Base-by-base conservation (phyloP, 2,888 invertebrate genomes). In the Drosophila niveifrons region DNA sequence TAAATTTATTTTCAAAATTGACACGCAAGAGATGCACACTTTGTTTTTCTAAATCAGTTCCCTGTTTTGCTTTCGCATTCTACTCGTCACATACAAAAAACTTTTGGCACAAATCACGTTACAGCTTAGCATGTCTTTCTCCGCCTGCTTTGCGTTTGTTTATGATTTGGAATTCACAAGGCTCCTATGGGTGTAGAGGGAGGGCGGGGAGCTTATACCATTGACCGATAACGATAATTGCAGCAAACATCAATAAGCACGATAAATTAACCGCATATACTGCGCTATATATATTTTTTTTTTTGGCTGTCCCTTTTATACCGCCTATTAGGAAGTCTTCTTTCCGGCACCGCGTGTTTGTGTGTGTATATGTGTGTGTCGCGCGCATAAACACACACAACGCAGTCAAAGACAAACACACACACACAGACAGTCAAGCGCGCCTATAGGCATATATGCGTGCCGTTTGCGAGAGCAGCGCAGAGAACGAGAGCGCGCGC, bases 11-110 rank as follows among this genome's bases (percentile, higher is more conserved):
- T 66, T 63, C 34, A 3, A 3, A 44, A 61, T 29, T 77, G 77
- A 77, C 77, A 77, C 74, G 59, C 59, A 58, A 47, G 56, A 59
- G 55, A 65, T 52, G 65, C 73, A 66, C 66, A 67, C 77, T 77
- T 65, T 67, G 77, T 76, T 73, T 48, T 55, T 56, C 31, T 43
- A 13, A 11, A 10, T 11, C 18, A 2, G 18, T 44, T 18, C 18
- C 18, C 11, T 6, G 3, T n/a, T n/a, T 31, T 36, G 11, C 36
- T 36, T 36, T n/a, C 36, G n/a, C 36, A 36, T 34, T 13, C 3
- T 13, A 34, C n/a, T 23, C 34, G 11, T 23, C 46, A 43, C 17
- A 29, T 17, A 6, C 44, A 28, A 7, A 47, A 8, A 36, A 36
- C 36, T 11, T n/a, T 36, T 36, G 36, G 17, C 8, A 43, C 8